Base-by-base conservation (phyloP, 2,888 invertebrate genomes). In the Heliconius cydno region DNA sequence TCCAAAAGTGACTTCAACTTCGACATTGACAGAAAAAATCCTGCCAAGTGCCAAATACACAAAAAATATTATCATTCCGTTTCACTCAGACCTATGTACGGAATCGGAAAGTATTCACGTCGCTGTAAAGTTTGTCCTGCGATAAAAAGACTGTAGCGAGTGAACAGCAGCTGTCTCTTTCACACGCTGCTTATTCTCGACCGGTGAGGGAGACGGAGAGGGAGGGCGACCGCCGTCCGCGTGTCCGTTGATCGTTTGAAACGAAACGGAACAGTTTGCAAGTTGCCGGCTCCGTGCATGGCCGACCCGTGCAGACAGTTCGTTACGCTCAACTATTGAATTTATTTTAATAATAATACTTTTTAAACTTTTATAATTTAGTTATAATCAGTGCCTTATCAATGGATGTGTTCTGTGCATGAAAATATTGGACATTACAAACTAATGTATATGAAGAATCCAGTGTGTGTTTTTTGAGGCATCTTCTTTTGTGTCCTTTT, bases 371-470 rank as follows among this genome's bases (percentile, higher is more conserved):
- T 89, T 80, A 81, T 84, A 38, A 89, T 86, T 86, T 89, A 90
- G 86, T 86, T 89, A 87, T 77, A 80, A 78, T 81, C 89, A 92
- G 94, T 95, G 94, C 94, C 94, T 93, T 94, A 90, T 86, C 86
- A 89, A 89, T 92, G 94, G 93, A 94, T 94, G 93, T 94, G 93
- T 89, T 90, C 92, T 93, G 91, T 91, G 94, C 92, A 93, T 94
- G 93, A 89, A 92, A 89, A 89, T 85, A 90, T 85, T 85, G 85
- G 52, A 82, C 87, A 86, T 85, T 86, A 86, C 87, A 88, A 87
- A 89, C 89, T 88, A 82, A 87, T 84, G 81, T 84, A 84, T 83
- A 87, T 90, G 88, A 89, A 90, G 78, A 78, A 76, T 77, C 70
- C 90, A 88, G 87, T 92, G 85, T 90, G 89, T 91, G 92, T 91